These are phyloP conservation scores for Dorcus parallelipipedus DNA, from an alignment of 2,888 invertebrate species.

Conservation along the genomic window DNA sequence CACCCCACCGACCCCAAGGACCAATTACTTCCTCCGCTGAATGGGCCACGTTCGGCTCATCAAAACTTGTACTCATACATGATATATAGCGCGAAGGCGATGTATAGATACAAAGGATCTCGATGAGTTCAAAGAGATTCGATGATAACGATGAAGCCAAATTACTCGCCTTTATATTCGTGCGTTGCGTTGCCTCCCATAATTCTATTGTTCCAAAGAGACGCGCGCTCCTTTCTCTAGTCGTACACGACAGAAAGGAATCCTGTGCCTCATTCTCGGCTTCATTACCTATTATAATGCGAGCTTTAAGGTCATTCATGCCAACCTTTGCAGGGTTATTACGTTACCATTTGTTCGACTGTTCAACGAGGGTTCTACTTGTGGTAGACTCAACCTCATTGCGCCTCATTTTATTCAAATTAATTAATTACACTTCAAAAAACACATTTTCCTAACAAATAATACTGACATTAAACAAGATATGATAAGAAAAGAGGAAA, in stretches of 20 bases:
- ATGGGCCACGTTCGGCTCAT: conserved; percentile 23
- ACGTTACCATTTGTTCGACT: conserved; percentile 8
- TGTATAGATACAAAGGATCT: conserved; percentile 34
- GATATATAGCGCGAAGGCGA: conserved; percentile 18
- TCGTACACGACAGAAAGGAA: neutral
- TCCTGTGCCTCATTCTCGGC: conserved; percentile 5
- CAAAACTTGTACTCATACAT: conserved; percentile 34
- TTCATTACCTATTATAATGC: conserved; percentile 16
- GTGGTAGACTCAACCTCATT: no score
- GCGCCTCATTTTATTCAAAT: no score
- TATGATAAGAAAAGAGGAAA: no score
- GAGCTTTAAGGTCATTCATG: conserved; percentile 12
- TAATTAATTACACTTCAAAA: no score
- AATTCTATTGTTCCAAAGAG: conserved; percentile 11
- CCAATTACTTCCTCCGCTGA: conserved; percentile 31
- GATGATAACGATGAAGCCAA: conserved; percentile 43
- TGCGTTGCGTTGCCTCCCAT: conserved; percentile 5
- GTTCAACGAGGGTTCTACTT: no score
- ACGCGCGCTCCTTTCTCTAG: neutral
- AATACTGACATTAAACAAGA: no score
- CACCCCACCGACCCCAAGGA: conserved; percentile 10
- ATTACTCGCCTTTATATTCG: conserved; percentile 40
- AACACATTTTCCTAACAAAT: no score
- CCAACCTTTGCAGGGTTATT: conserved; percentile 7
- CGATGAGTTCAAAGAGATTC: conserved; percentile 40